Conservation (phyloP, 2,797 vertebrate genomes). For the Hippocampus kuda region DNA sequence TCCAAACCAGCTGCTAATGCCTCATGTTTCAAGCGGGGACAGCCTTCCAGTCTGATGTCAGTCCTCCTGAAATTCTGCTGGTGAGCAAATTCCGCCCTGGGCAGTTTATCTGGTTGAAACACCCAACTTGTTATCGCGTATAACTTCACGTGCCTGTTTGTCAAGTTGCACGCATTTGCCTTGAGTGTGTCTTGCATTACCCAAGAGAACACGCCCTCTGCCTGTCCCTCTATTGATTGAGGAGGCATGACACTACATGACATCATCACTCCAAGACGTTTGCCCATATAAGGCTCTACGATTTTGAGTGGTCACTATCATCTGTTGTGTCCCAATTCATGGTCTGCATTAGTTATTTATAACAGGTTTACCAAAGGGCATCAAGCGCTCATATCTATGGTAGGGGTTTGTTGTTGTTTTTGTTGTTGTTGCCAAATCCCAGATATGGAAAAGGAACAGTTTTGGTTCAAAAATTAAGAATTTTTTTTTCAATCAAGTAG, state of each 20-base stretch:
- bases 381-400: background rate
- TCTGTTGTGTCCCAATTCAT: background rate
- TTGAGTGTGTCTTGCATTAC: constrained; percentile 13
- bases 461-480: no score
- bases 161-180: constrained; percentile 17
- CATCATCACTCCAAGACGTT: constrained; percentile 67
- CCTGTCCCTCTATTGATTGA: constrained; percentile 29
- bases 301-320: constrained; percentile 16
- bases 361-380: background rate
- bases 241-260: constrained; percentile 52
- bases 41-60: constrained; percentile 7
- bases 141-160: constrained; percentile 9
- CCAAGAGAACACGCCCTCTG: constrained; percentile 30
- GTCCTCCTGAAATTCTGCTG: constrained; percentile 4
- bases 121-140: constrained; percentile 8
- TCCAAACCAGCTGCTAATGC: constrained; percentile 27
- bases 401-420: background rate
- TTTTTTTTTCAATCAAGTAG: no score
- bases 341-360: background rate
- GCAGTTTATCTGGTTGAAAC: constrained; percentile 4
- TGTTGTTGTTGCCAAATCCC: no score
- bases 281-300: constrained; percentile 59
- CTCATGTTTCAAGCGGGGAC: constrained; percentile 6
- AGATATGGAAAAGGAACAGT: no score
- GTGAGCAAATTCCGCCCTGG: constrained; percentile 19